phyloP scores from a whole-genome alignment of 2,113 vertebrate genomes.

The Grus americana region DNA sequence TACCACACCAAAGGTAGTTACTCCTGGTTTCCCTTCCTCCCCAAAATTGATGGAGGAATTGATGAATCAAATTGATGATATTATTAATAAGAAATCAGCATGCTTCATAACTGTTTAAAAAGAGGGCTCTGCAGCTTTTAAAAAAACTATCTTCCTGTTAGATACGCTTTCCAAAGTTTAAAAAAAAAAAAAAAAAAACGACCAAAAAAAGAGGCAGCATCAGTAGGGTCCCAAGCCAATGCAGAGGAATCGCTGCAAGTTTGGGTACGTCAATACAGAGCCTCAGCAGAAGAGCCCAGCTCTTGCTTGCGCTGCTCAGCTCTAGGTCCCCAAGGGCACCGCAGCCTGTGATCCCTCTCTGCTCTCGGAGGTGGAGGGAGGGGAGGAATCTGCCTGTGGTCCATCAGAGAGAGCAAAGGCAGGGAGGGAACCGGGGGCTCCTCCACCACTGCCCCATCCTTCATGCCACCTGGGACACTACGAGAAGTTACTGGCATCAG shows the following conservation, averaged over 20 bases:
- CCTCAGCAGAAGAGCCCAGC: not conserved
- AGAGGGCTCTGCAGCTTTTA: not conserved
- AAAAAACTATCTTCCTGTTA: not conserved
- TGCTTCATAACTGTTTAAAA: not conserved
- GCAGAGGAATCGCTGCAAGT: not conserved
- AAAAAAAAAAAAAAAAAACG: not conserved
- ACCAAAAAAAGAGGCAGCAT: not conserved
- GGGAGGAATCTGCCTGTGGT: not conserved
- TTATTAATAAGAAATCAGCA: not conserved
- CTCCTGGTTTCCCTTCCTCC: not conserved
- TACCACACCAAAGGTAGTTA: not conserved
- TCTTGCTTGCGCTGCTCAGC: not conserved
- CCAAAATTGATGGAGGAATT: no score
- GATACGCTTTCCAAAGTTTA: not conserved
- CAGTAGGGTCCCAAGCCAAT: not conserved
- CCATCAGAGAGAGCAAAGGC: not conserved
- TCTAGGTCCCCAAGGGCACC: not conserved
- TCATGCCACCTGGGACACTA: not conserved
- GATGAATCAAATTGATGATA: not conserved
- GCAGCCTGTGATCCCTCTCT: not conserved
- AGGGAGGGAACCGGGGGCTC: not conserved
- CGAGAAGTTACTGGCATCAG: not conserved
- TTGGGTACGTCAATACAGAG: not conserved
- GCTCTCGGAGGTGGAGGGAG: not conserved
- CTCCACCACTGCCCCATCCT: not conserved